Evolutionary conservation across 2,797 vertebrate genomes (phyloP).

Genomic region (Scomberomorus guttatus): DNA sequence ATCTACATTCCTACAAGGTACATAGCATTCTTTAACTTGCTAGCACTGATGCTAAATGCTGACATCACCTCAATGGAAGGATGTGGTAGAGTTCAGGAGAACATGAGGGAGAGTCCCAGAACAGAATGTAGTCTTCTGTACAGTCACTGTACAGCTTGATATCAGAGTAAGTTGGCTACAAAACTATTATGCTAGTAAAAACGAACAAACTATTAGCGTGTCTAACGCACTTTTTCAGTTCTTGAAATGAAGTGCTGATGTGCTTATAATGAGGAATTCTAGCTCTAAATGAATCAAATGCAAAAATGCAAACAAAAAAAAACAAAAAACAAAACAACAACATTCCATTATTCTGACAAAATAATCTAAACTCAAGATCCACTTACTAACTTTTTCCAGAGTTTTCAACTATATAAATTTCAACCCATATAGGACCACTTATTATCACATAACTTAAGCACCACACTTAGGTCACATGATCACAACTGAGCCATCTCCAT

Average conservation of each 20-base stretch:
- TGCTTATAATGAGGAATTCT: background rate
- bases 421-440: no score
- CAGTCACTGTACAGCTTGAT: background rate
- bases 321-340: no score
- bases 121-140: slow-evolving; percentile 30
- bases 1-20: slow-evolving; percentile 5
- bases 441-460: background rate
- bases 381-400: no score
- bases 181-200: background rate
- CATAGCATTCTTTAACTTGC: slow-evolving; percentile 5
- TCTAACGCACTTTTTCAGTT: background rate
- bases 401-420: background rate
- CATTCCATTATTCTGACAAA: no score
- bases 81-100: slow-evolving; percentile 14
- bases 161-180: slow-evolving; percentile 1
- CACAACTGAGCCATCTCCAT: background rate
- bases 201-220: background rate
- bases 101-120: slow-evolving; percentile 4
- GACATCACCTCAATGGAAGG: background rate
- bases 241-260: background rate
- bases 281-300: background rate
- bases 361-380: background rate
- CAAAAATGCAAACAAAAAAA: no score
- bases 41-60: slow-evolving; percentile 4
- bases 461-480: background rate